These are phyloP conservation scores for Melieria crassipennis DNA, from an alignment of 2,888 invertebrate genomes.

Conservation along the genomic window DNA sequence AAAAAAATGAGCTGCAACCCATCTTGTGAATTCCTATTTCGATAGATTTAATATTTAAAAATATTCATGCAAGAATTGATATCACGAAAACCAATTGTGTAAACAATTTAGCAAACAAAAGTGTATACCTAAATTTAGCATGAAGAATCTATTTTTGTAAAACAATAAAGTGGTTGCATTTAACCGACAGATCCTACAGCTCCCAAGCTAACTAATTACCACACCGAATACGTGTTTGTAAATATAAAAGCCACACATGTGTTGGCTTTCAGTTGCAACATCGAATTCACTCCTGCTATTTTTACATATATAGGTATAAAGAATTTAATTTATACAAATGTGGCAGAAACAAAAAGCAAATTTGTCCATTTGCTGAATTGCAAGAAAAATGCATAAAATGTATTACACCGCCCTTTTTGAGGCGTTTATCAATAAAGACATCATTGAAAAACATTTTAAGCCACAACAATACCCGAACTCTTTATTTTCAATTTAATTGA, in stretches of 20 bases:
- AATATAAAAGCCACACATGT: conserved; percentile 4
- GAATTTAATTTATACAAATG: too few species aligned
- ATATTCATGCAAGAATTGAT: too few species aligned
- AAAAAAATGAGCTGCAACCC: too few species aligned
- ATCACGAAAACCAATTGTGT: too few species aligned
- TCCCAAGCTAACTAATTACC: background rate
- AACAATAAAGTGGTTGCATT: conserved; percentile 7
- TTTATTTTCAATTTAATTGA: background rate
- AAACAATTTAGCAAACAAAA: background rate
- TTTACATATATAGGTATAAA: too few species aligned
- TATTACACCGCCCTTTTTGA: too few species aligned
- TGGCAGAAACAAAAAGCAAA: too few species aligned
- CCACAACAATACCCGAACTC: background rate
- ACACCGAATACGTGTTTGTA: background rate
- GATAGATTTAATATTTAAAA: too few species aligned
- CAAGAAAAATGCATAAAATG: too few species aligned
- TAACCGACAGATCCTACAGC: conserved; percentile 1
- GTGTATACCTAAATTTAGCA: background rate
- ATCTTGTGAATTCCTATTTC: too few species aligned
- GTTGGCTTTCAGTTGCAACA: conserved; percentile 47
- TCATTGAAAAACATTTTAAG: background rate
- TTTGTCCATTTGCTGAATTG: too few species aligned
- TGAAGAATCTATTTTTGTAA: background rate
- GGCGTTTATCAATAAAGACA: background rate
- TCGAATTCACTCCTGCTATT: too few species aligned